These are phyloP conservation scores for Synergus japonicus DNA, from an alignment of 2,888 invertebrate genomes.

Conservation along the genomic window DNA sequence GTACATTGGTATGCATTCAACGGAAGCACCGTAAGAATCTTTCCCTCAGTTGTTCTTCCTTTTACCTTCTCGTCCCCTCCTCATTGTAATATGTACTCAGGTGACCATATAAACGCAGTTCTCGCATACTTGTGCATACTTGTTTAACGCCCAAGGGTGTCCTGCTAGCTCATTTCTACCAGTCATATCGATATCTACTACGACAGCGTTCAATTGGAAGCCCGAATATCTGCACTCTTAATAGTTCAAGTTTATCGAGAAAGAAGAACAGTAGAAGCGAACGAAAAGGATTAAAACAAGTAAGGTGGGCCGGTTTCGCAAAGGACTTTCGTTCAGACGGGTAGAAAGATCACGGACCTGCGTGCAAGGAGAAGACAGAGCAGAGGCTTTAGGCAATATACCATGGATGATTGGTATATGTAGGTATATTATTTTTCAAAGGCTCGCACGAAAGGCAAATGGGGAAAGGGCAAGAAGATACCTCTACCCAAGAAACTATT, in stretches of 20 bases:
- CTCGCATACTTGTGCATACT: constrained; percentile 41
- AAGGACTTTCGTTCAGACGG: constrained; percentile 35
- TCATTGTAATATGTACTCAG: constrained; percentile 48
- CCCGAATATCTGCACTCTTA: constrained; percentile 11
- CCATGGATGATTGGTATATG: constrained; percentile 11
- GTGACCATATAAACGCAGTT: constrained; percentile 53
- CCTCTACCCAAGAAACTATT: constrained; percentile 67
- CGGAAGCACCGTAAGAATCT: constrained; percentile 48
- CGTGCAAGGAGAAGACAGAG: constrained; percentile 27
- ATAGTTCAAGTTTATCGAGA: neutral
- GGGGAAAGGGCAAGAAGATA: constrained; percentile 47
- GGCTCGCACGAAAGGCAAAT: constrained; percentile 48
- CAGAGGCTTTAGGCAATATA: constrained; percentile 23
- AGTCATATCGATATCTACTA: constrained; percentile 47
- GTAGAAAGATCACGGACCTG: neutral
- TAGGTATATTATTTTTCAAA: constrained; percentile 47
- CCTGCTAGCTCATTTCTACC: constrained; percentile 45
- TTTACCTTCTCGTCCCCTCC: constrained; percentile 49
- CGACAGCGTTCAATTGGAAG: constrained; percentile 47
- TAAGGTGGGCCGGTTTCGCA: constrained; percentile 28
- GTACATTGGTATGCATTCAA: constrained; percentile 50
- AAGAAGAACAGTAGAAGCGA: constrained; percentile 2
- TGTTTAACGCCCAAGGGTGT: constrained; percentile 48
- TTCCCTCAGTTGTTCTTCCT: constrained; percentile 54
- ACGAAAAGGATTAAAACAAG: constrained; percentile 23